phyloP scores from a whole-genome alignment of 1,140 invertebrate species.

The Drosophila sechellia region DNA sequence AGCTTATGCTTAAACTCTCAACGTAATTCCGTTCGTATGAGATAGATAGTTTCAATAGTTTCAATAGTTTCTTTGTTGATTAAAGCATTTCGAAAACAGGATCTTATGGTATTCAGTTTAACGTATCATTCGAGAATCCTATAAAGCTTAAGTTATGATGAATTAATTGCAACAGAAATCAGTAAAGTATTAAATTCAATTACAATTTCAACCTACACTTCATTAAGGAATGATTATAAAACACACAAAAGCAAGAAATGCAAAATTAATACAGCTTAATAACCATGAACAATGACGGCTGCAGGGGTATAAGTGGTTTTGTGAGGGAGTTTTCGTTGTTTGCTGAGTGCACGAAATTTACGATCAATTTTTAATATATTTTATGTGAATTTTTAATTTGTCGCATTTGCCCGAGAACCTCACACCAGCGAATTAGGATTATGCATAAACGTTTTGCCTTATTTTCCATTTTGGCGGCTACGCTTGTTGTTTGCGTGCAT shows the following conservation, averaged over 20 bases:
- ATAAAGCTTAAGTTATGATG: conserved; percentile 1
- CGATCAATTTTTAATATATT: conserved; percentile 65
- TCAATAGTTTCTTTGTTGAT: too few species aligned
- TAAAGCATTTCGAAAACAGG: too few species aligned
- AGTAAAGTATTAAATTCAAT: conserved; percentile 38
- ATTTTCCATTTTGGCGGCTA: conserved; percentile 43
- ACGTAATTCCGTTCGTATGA: too few species aligned
- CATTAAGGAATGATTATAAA: conserved; percentile 36
- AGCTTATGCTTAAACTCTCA: too few species aligned
- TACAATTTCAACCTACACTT: conserved; percentile 33
- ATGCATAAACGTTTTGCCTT: conserved; percentile 50
- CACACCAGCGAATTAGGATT: conserved; percentile 40
- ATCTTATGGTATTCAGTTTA: background rate
- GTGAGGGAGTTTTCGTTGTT: conserved; percentile 22
- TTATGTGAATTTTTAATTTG: conserved; percentile 63
- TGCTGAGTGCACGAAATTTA: conserved; percentile 56
- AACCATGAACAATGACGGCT: conserved; percentile 28
- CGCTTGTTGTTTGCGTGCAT: conserved; percentile 40
- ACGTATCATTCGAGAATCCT: background rate
- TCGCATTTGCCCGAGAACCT: conserved; percentile 31
- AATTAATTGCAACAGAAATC: conserved; percentile 20
- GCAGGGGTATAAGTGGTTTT: conserved; percentile 7
- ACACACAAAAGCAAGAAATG: conserved; percentile 11
- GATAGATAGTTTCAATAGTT: too few species aligned
- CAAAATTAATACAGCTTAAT: conserved; percentile 22